phyloP scores from a whole-genome alignment of 2,888 invertebrate species.

The Muschampia staudingeri region DNA sequence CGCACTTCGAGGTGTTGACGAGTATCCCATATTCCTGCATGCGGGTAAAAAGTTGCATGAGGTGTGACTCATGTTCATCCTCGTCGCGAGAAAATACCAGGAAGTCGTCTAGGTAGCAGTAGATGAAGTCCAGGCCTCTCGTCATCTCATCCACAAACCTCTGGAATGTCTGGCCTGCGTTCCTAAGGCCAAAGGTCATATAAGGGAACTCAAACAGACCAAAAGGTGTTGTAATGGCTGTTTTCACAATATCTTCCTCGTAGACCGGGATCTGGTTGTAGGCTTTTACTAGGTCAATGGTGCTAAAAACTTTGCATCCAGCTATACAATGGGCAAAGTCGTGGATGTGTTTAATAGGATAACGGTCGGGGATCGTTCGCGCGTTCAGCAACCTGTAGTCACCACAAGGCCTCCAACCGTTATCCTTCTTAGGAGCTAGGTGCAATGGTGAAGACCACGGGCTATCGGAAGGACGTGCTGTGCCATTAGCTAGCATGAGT shows the following conservation, averaged over 20 bases:
- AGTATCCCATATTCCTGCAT: neutral
- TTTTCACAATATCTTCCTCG: neutral
- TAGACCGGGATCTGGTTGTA: neutral
- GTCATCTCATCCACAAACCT: neutral
- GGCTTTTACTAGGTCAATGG: neutral
- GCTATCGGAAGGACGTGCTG: neutral
- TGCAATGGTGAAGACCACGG: neutral
- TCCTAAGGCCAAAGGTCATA: neutral
- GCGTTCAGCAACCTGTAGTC: neutral
- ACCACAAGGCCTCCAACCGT: neutral
- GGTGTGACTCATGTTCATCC: neutral
- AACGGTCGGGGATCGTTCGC: neutral
- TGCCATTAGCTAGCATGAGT: neutral
- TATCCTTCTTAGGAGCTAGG: neutral
- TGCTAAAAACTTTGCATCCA: neutral
- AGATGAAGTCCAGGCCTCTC: neutral
- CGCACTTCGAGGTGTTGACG: neutral
- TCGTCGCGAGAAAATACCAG: neutral
- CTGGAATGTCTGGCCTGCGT: neutral
- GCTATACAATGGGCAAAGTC: neutral
- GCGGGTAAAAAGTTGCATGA: neutral
- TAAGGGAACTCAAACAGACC: neutral
- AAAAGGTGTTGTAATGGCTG: neutral
- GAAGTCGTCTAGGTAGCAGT: neutral
- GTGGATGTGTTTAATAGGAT: neutral